phyloP scores from a whole-genome alignment of 1,140 invertebrate genomes.

The Trichomalopsis sarcophagae region DNA sequence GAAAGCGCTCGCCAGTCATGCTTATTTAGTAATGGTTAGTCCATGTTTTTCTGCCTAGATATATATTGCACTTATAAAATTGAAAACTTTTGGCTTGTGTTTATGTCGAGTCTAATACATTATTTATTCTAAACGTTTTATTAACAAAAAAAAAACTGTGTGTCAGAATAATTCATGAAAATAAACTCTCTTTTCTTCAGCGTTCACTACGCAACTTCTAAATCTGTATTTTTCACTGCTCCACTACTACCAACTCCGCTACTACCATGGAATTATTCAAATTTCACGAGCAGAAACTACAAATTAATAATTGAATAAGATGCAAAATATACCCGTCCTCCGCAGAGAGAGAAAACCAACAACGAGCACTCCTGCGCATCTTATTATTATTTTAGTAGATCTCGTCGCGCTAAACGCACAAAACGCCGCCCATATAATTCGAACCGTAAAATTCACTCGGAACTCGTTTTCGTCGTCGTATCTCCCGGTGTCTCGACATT shows the following conservation, averaged over 20 bases:
- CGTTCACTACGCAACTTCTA: not conserved
- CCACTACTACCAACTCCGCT: not conserved
- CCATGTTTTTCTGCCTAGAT: not conserved
- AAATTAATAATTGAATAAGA: not conserved
- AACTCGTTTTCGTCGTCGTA: not conserved
- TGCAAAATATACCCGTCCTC: not conserved
- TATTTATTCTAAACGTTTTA: not conserved
- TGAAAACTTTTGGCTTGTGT: not conserved
- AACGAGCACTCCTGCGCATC: not conserved
- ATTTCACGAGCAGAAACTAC: not conserved
- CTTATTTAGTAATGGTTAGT: not conserved
- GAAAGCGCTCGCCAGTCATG: conserved; percentile 11
- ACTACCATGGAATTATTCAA: not conserved
- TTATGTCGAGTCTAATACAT: not conserved
- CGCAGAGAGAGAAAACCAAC: not conserved
- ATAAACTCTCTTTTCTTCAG: not conserved
- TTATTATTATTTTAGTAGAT: not conserved
- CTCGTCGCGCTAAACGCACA: not conserved
- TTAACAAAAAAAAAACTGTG: too few species aligned
- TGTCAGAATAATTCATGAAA: not conserved
- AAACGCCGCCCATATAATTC: not conserved
- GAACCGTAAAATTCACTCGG: not conserved
- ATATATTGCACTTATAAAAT: not conserved
- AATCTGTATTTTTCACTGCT: not conserved
- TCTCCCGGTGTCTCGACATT: not conserved